A percentile compares a stretch with the other conserved stretches of the same genome.
phyloP scores from a whole-genome alignment of 2,888 invertebrate species.

The Dimorphilus gyrociliatus region DNA sequence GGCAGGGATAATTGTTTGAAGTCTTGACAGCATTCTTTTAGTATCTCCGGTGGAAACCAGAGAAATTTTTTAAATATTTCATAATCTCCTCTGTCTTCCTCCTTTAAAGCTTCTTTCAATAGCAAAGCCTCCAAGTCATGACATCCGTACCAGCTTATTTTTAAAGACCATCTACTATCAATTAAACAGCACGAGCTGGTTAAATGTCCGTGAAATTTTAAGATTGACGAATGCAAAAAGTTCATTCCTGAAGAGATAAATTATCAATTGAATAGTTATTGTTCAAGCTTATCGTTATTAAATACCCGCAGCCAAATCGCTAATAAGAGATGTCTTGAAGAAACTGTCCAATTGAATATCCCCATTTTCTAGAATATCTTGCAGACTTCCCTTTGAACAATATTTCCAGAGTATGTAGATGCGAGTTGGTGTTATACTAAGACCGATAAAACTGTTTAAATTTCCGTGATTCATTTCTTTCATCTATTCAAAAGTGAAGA shows the following conservation, averaged over 20 bases:
- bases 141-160: conserved; percentile 64
- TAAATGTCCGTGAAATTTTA: conserved; percentile 54
- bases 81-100: too few species aligned
- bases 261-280: not conserved
- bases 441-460: conserved; percentile 63
- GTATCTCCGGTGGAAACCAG: too few species aligned
- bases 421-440: conserved; percentile 58
- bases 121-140: too few species aligned
- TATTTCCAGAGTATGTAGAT: conserved; percentile 60
- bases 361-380: conserved; percentile 25
- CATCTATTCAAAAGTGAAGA: conserved; percentile 45
- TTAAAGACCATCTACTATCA: conserved; percentile 69
- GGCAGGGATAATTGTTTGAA: too few species aligned
- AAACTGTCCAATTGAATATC: conserved; percentile 25
- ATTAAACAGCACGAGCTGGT: conserved; percentile 68
- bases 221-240: conserved; percentile 4
- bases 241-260: conserved; percentile 3
- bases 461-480: conserved; percentile 67
- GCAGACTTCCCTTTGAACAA: conserved; percentile 60
- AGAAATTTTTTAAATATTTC: too few species aligned
- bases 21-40: too few species aligned
- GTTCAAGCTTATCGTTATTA: conserved; percentile 7
- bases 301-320: conserved; percentile 21
- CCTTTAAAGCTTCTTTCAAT: too few species aligned
- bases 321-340: conserved; percentile 24